Percentiles rank a stretch among this genome's conserved stretches.
phyloP scores from a whole-genome alignment of 2,888 invertebrate species.

The Leucania comma region DNA sequence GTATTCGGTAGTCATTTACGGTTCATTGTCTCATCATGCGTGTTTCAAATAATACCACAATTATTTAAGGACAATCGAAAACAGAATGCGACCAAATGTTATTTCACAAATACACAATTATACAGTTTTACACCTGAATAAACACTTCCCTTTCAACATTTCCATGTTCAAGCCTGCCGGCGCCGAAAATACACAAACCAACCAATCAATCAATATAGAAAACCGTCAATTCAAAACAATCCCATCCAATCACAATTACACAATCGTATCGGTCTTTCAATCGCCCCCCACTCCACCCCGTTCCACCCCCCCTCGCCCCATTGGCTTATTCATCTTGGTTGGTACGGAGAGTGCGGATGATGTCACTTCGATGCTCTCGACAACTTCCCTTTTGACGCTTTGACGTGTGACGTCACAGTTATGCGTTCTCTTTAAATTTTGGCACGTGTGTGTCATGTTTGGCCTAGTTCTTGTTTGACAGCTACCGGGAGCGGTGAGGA shows the following conservation, averaged over 20 bases:
- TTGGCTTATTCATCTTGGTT: constrained; percentile 37
- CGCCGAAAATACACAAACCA: constrained; percentile 25
- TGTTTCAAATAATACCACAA: no score
- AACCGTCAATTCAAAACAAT: constrained; percentile 41
- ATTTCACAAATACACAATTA: background rate
- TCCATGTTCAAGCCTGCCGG: background rate
- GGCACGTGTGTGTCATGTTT: constrained; percentile 17
- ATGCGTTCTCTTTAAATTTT: constrained; percentile 23
- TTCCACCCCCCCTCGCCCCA: background rate
- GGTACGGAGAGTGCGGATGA: constrained; percentile 35
- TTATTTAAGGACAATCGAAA: no score
- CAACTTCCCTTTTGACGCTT: constrained; percentile 40
- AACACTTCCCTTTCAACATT: background rate
- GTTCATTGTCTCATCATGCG: no score
- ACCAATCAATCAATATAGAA: constrained; percentile 28
- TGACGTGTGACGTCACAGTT: constrained; percentile 30
- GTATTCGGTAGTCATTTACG: no score
- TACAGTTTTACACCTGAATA: constrained; percentile 2
- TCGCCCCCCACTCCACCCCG: background rate
- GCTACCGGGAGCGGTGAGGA: background rate
- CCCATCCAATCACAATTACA: constrained; percentile 28
- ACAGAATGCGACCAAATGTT: no score
- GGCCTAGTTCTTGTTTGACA: constrained; percentile 28
- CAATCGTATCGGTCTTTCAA: constrained; percentile 21
- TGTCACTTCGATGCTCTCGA: constrained; percentile 45